Evolutionary conservation across 2,113 vertebrate genomes (phyloP), one percentile per base, ranked within the genome.

Genomic region (Cacatua alba): DNA sequence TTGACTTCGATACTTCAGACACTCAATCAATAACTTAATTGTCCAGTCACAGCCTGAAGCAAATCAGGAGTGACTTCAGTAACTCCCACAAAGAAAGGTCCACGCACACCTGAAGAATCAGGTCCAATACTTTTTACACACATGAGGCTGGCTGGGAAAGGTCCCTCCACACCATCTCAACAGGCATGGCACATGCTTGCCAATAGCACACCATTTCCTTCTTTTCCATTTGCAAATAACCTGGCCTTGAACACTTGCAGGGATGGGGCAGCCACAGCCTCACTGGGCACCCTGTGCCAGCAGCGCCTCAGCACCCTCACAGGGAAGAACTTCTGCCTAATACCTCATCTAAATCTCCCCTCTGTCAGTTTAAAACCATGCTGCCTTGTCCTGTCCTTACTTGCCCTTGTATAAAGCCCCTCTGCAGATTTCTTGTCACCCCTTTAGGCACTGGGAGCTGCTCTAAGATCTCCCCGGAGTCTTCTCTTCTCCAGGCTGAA

Each of bases 111-210:
- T 35, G 31, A 18, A 79, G 55, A 55, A 81, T 48, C 51, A 43
- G 67, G 7, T 31, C 67, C 2, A 8, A 13, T 13, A 2, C 9
- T 28, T 68, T 59, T 64, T 13, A 44, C 13, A 9, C 4, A 7
- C 2, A 0, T 6, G 21, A 74, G 11, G 23, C 15, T 55, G 55
- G 8, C 17, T 78, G 46, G 88, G 35, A 83, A 81, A 83, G 4
- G 17, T 68, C 43, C 10, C 37, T 83, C 41, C 35, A 51, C 4
- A 5, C 10, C n/a, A 39, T 31, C 21, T 51, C 78, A 67, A 33
- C 0, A 10, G 83, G 48, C 60, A 68, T 2, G 35, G 57, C 60
- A 37, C 1, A 2, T 4, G 26, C 57, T 79, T 6, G 1, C 11
- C 71, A 62, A 8, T 0, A 37, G 7, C 6, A 29, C 26, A 23